These are phyloP conservation scores for Caenorhabditis zanzibari DNA, from an alignment of 2,888 invertebrate genomes.

Conservation along the genomic window DNA sequence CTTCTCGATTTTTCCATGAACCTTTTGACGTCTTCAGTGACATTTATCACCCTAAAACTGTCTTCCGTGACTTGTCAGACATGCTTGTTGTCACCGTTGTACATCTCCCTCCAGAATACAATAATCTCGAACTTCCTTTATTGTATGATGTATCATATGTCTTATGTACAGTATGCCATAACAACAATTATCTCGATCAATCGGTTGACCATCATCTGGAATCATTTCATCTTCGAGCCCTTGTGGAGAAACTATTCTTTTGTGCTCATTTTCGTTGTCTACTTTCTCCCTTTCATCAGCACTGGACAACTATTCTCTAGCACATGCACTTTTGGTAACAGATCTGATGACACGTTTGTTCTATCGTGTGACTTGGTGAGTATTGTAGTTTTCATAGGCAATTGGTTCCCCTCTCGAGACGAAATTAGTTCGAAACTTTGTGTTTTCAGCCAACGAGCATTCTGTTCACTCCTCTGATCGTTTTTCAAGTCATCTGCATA, in stretches of 20 bases:
- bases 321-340: conserved; percentile 6
- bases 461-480: conserved; percentile 28
- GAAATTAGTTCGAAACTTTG: no score
- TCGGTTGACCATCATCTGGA: conserved; percentile 19
- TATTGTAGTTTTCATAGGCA: neutral
- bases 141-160: conserved; percentile 55
- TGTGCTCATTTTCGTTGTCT: conserved; percentile 15
- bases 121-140: conserved; percentile 29
- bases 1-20: conserved; percentile 38
- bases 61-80: conserved; percentile 29
- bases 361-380: conserved; percentile 23
- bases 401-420: neutral
- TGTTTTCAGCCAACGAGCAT: conserved; percentile 14
- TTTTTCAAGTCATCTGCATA: conserved; percentile 33
- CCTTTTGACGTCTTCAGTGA: conserved; percentile 15
- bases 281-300: neutral
- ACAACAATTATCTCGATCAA: conserved; percentile 41
- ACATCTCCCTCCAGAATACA: neutral
- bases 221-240: conserved; percentile 19
- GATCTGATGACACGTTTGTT: conserved; percentile 21
- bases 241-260: conserved; percentile 24
- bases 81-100: conserved; percentile 6
- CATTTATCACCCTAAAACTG: conserved; percentile 34
- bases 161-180: conserved; percentile 45
- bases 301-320: conserved; percentile 9